phyloP scores from a whole-genome alignment of 2,113 vertebrate genomes.

The Amazona guildingii region DNA sequence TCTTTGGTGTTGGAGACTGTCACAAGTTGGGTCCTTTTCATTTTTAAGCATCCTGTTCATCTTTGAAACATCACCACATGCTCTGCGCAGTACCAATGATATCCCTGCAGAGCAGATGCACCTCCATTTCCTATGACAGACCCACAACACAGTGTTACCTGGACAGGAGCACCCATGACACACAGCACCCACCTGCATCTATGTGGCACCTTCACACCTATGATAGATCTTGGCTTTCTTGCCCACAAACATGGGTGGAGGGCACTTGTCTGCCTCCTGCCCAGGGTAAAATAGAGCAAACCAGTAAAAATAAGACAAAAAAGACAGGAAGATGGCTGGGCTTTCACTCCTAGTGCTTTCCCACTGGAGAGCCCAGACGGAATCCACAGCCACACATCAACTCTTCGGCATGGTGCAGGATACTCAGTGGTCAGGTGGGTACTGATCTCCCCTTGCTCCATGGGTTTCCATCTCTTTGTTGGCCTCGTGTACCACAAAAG shows the following conservation, averaged over 20 bases:
- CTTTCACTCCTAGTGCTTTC: background rate
- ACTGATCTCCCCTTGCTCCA: background rate
- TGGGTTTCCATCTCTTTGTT: background rate
- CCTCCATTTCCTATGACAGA: accelerated
- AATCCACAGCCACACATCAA: background rate
- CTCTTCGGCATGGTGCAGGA: accelerated
- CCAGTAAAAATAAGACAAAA: background rate
- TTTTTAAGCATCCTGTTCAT: background rate
- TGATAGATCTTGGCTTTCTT: background rate
- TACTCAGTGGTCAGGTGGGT: too few species aligned
- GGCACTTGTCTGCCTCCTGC: background rate
- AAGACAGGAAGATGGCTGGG: accelerated
- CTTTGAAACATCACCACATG: background rate
- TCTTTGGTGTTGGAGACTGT: accelerated
- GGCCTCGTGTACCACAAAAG: background rate
- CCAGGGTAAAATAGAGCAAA: background rate
- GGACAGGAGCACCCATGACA: background rate
- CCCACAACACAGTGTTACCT: background rate
- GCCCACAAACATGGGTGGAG: background rate
- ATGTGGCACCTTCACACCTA: background rate
- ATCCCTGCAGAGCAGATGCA: background rate
- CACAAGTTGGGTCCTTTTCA: background rate
- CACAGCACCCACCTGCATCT: background rate
- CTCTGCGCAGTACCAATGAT: background rate
- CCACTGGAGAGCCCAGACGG: background rate